These are phyloP conservation scores for Cryptocheilus praepositus DNA, from an alignment of 2,888 invertebrate species.

Conservation along the genomic window DNA sequence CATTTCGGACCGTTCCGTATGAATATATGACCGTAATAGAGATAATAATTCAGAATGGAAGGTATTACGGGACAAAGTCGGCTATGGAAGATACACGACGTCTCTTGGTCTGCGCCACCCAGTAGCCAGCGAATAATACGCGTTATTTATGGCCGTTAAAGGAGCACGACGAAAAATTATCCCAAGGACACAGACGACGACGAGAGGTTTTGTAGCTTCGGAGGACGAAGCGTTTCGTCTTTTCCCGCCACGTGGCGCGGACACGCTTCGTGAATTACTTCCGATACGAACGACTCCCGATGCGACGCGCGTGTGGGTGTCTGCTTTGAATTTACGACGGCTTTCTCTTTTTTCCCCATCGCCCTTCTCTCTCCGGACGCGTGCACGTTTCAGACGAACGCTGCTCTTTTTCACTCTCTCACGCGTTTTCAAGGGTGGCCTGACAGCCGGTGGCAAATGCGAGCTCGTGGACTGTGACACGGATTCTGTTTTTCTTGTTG, in stretches of 20 bases:
- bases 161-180: constrained; percentile 42
- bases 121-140: constrained; percentile 49
- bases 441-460: constrained; percentile 21
- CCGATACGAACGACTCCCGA: constrained; percentile 54
- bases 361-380: constrained; percentile 22
- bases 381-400: constrained; percentile 17
- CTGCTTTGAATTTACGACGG: constrained; percentile 58
- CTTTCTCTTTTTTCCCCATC: constrained; percentile 44
- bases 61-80: constrained; percentile 58
- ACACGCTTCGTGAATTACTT: constrained; percentile 64
- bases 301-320: constrained; percentile 30
- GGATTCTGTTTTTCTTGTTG: constrained; percentile 28
- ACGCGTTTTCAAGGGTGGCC: constrained; percentile 1
- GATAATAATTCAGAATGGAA: constrained; percentile 33
- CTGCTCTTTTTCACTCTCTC: constrained; percentile 11
- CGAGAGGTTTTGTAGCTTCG: constrained; percentile 12
- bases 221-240: constrained; percentile 37
- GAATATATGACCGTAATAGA: too few species aligned
- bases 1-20: too few species aligned
- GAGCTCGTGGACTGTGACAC: constrained; percentile 31
- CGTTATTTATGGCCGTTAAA: constrained; percentile 53
- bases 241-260: constrained; percentile 56
- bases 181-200: constrained; percentile 21
- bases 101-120: constrained; percentile 22
- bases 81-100: constrained; percentile 36